Conservation (phyloP, 2,888 invertebrate genomes). For the Falcaria lacertinaria region DNA sequence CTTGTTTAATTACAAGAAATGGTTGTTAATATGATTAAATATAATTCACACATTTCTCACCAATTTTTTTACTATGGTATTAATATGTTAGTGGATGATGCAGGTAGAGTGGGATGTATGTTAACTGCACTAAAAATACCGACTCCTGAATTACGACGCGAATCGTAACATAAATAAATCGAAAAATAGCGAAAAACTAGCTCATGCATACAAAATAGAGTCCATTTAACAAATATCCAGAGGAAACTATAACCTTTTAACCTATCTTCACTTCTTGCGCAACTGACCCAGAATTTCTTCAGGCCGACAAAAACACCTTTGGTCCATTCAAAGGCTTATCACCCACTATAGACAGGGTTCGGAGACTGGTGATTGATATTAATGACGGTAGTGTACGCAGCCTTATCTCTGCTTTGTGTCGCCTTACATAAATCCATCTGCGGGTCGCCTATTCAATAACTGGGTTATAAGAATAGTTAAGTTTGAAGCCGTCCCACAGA, state of each 20-base stretch:
- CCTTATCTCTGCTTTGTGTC: constrained; percentile 59
- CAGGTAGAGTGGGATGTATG: too few species aligned
- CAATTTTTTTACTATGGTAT: too few species aligned
- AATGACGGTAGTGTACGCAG: constrained; percentile 44
- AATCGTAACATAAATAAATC: too few species aligned
- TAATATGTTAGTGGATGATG: too few species aligned
- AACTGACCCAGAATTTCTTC: constrained; percentile 26
- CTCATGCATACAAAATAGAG: too few species aligned
- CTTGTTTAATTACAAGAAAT: too few species aligned
- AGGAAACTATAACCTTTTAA: not conserved
- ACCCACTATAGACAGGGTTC: constrained; percentile 39
- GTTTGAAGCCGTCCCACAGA: constrained; percentile 1
- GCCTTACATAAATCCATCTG: constrained; percentile 35
- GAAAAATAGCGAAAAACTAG: too few species aligned
- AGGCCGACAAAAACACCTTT: constrained; percentile 30
- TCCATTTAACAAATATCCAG: not conserved
- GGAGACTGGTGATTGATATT: constrained; percentile 66
- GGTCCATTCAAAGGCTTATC: constrained; percentile 61
- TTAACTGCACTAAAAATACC: too few species aligned
- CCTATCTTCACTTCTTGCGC: not conserved
- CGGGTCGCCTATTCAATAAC: constrained; percentile 36
- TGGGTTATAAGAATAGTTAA: constrained; percentile 30
- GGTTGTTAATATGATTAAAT: too few species aligned
- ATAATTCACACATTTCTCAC: too few species aligned
- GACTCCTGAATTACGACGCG: too few species aligned